These are phyloP conservation scores for Bemisia tabaci DNA, from an alignment of 1,140 invertebrate species.

Conservation along the genomic window DNA sequence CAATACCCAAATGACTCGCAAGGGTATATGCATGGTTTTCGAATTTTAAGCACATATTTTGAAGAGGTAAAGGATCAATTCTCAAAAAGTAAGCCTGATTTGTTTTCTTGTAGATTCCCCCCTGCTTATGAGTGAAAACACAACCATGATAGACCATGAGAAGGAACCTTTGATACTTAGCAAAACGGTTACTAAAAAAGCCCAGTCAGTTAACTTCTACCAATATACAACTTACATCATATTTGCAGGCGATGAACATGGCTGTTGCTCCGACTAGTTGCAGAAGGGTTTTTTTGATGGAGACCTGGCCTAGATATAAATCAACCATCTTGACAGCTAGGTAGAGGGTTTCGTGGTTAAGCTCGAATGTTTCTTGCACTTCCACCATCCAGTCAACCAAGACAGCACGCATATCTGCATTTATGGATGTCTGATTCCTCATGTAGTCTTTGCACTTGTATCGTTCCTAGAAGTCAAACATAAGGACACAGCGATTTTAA, in stretches of 20 bases:
- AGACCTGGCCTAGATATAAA: slow-evolving; percentile 60
- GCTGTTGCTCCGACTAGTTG: slow-evolving; percentile 85
- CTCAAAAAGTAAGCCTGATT: too few species aligned
- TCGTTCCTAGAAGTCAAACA: slow-evolving; percentile 17
- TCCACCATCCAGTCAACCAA: slow-evolving; percentile 98
- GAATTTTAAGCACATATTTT: too few species aligned
- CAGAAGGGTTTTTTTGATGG: slow-evolving; percentile 54
- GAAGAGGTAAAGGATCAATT: too few species aligned
- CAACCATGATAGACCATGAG: too few species aligned
- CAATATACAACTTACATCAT: slow-evolving; percentile 85
- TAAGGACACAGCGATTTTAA: slow-evolving; percentile 25
- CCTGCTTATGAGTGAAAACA: too few species aligned
- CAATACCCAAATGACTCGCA: too few species aligned
- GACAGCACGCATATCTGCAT: slow-evolving; percentile 74
- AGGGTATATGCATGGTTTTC: too few species aligned
- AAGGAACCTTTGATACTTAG: too few species aligned
- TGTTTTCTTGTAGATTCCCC: too few species aligned
- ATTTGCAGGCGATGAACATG: slow-evolving; percentile 90
- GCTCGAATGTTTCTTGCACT: slow-evolving; percentile 91
- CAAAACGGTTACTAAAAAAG: too few species aligned
- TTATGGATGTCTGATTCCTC: slow-evolving; percentile 17
- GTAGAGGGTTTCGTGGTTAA: slow-evolving; percentile 97
- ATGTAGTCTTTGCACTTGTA: too few species aligned
- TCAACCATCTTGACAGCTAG: slow-evolving; percentile 92
- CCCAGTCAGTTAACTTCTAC: too few species aligned